Evolutionary conservation across 2,113 vertebrate species (phyloP), one percentile per base, ranked within the genome.

Genomic region (Semnornis frantzii): DNA sequence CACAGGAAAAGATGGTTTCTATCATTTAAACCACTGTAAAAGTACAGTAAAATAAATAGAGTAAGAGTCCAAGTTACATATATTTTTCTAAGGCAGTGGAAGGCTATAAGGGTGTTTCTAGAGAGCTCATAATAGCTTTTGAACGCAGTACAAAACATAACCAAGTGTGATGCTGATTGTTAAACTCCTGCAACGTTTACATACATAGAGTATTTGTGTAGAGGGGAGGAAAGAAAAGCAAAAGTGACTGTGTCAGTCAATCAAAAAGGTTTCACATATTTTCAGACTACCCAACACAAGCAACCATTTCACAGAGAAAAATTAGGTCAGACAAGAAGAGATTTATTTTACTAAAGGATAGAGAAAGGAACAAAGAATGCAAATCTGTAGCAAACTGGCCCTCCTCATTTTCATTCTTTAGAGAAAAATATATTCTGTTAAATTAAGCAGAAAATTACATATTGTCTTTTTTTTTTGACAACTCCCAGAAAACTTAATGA

Each of bases 331-430:
- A 82, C 33, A 28, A 87, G 34, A 54, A 65, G 39, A 73, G 69
- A 85, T 95, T 94, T 90, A 87, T 90, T 95, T 52, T 80, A 42
- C 68, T 48, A n/a, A 69, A 83, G 16, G 33, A 77, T 1, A 70
- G 70, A 94, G 63, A 89, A 92, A 68, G 59, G 71, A 87, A 76
- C 50, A 92, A 94, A 94, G 92, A 94, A 76, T 68, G 89, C 24
- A 85, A 64, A 91, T 93, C 87, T 88, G 76, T 90, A 93, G 85
- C 60, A 91, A 94, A 90, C 46, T 48, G 33, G 85, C 60, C 90
- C 79, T 93, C 87, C 79, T 95, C 60, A 74, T 96, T 95, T 94
- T 95, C 57, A 88, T 95, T 95, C 89, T 68, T 87, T 76, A 92
- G 75, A 94, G 87, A 85, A 89, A 76, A 95, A 89, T 64, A 93